Evolutionary conservation across 2,113 vertebrate species (phyloP), one percentile per base, ranked within the genome.

Genomic region (Forbesichthys papilliferus): DNA sequence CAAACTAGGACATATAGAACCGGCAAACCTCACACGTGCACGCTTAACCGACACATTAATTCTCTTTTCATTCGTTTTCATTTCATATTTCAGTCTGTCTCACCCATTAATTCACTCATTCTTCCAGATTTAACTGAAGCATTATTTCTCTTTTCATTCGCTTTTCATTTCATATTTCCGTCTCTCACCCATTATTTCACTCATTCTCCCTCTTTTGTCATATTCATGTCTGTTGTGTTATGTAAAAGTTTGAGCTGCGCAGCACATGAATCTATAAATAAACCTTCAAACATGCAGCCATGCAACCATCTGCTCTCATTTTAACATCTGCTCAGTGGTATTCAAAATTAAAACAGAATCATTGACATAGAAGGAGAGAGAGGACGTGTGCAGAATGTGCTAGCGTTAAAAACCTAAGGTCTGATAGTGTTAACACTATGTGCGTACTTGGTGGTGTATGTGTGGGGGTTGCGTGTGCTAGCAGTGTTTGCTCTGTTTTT

Each of bases 401-500:
- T 27, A 27, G 27, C 27, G 27, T 27, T 27, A 27, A 27, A 27
- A 42, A 8, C 36, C 36, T 27, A 27, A 27, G 27, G 51, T 47
- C 53, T 16, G 11, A 60, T 27, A 47, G 53, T 60, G 64, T 66
- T 34, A 66, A 51, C 76, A 13, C 47, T 42, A 4, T 46, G 14
- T 64, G 54, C 48, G 57, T 42, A 6, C 56, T 64, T 77, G 48
- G 36, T 10, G 81, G 2, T 72, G 60, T 10, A 46, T 70, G 52
- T 56, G 57, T 56, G 64, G 42, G 67, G n/a, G 54, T 9, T 51
- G 9, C 54, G 59, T 64, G 68, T 64, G 62, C 68, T 61, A 52
- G 51, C 1, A 2, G 34, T 83, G 71, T 86, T 90, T 89, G 73
- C 78, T 18, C 55, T 85, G 84, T 70, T 86, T 86, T 87, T 87